Conservation (phyloP, 2,888 invertebrate species). For the Drosophila neonasuta region DNA sequence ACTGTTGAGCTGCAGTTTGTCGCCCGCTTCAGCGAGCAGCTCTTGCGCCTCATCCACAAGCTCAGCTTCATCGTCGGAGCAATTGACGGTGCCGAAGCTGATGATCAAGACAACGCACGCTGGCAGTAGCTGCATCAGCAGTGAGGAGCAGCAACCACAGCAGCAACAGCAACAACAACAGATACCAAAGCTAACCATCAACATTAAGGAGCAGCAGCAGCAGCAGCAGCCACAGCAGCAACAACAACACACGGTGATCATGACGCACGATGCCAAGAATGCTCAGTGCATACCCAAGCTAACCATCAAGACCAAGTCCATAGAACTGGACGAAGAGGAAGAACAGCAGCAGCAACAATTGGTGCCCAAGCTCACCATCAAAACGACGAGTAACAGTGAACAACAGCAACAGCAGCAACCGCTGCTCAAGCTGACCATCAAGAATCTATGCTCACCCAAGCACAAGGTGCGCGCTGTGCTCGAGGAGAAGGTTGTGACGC, state of each 20-base stretch:
- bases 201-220: slow-evolving; percentile 44
- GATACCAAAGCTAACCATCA: slow-evolving; percentile 83
- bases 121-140: slow-evolving; percentile 66
- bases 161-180: slow-evolving; percentile 26
- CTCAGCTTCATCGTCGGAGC: slow-evolving; percentile 55
- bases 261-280: slow-evolving; percentile 79
- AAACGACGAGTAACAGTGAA: slow-evolving; percentile 43
- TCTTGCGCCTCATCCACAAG: slow-evolving; percentile 78
- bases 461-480: slow-evolving; percentile 83
- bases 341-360: slow-evolving; percentile 39
- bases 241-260: slow-evolving; percentile 82
- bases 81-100: slow-evolving; percentile 84
- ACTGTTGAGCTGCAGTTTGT: slow-evolving; percentile 75
- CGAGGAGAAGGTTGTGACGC: slow-evolving; percentile 75
- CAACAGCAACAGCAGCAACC: slow-evolving; percentile 56
- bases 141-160: slow-evolving; percentile 51
- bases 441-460: slow-evolving; percentile 81
- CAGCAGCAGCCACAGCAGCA: slow-evolving; percentile 52
- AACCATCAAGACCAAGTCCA: slow-evolving; percentile 81
- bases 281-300: slow-evolving; percentile 81
- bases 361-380: slow-evolving; percentile 78
- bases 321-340: slow-evolving; percentile 66
- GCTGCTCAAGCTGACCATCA: slow-evolving; percentile 81
- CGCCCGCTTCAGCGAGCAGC: slow-evolving; percentile 71
- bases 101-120: slow-evolving; percentile 84